Percentiles rank a stretch among this genome's conserved stretches.
Conservation (phyloP, 1,140 invertebrate genomes). For the Nephotettix cincticeps region DNA sequence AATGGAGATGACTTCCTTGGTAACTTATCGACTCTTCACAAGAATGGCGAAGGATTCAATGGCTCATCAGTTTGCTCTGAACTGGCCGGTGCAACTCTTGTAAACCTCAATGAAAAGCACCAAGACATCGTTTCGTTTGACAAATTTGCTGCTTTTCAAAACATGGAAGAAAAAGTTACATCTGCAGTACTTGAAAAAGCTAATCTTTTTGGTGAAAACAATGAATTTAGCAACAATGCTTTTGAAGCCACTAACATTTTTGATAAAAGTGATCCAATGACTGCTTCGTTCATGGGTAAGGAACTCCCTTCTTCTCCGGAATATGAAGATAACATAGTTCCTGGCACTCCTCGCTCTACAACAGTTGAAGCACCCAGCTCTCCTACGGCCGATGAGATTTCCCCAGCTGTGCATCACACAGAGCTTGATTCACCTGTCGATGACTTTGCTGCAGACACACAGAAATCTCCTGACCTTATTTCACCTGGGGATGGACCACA, state of each 20-base stretch:
- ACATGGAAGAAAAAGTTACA: neutral
- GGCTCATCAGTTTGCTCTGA: neutral
- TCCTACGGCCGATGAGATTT: neutral
- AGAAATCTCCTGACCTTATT: slow-evolving; percentile 25
- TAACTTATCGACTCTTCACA: slow-evolving; percentile 2
- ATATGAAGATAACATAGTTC: neutral
- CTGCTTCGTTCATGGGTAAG: neutral
- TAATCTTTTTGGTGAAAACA: neutral
- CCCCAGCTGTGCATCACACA: neutral
- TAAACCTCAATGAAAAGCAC: neutral
- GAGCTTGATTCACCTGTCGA: slow-evolving; percentile 6
- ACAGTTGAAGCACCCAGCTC: slow-evolving; percentile 14
- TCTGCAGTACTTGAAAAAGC: neutral
- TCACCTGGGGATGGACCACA: slow-evolving; percentile 14
- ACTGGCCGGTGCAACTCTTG: slow-evolving; percentile 4
- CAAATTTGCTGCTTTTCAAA: slow-evolving; percentile 9
- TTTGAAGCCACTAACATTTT: neutral
- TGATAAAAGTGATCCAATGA: slow-evolving; percentile 7
- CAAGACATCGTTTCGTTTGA: slow-evolving; percentile 23
- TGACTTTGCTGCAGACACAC: neutral
- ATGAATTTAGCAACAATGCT: slow-evolving; percentile 2
- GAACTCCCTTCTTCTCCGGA: neutral
- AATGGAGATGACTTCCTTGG: neutral
- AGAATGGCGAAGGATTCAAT: slow-evolving; percentile 20
- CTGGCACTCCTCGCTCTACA: slow-evolving; percentile 1